Conservation (phyloP, 2,888 invertebrate species). For the Meiosimyza platycephala region DNA sequence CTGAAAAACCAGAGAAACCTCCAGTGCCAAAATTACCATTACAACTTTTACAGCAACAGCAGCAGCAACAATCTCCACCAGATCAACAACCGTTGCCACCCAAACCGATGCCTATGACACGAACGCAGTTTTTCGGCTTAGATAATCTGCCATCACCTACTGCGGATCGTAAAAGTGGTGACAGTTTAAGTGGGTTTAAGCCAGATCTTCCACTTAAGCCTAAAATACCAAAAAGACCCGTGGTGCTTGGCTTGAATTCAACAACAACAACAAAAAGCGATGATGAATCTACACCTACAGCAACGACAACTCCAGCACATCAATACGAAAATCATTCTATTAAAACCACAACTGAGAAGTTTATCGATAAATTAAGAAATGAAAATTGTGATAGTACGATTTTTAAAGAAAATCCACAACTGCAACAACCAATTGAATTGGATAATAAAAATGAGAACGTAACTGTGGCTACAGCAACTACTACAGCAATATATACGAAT, state of each 20-base stretch:
- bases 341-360: slow-evolving; percentile 44
- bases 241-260: slow-evolving; percentile 48
- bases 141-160: slow-evolving; percentile 60
- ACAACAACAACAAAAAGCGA: slow-evolving; percentile 51
- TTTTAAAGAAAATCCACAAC: slow-evolving; percentile 44
- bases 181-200: slow-evolving; percentile 59
- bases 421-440: slow-evolving; percentile 36
- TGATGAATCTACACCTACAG: slow-evolving; percentile 54
- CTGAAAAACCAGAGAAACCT: slow-evolving; percentile 58
- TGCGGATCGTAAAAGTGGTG: slow-evolving; percentile 60
- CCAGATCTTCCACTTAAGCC: slow-evolving; percentile 74
- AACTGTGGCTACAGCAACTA: slow-evolving; percentile 24
- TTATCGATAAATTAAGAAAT: slow-evolving; percentile 53
- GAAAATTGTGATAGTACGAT: slow-evolving; percentile 53
- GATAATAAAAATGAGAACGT: slow-evolving; percentile 33
- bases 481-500: slow-evolving; percentile 12
- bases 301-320: slow-evolving; percentile 41
- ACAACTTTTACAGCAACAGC: slow-evolving; percentile 45
- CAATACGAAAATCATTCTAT: slow-evolving; percentile 50
- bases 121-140: slow-evolving; percentile 61
- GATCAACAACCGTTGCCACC: slow-evolving; percentile 53
- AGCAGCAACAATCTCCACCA: slow-evolving; percentile 38
- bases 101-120: slow-evolving; percentile 63
- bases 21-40: slow-evolving; percentile 57
- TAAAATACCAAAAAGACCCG: slow-evolving; percentile 82